These are phyloP conservation scores for Chloropsis hardwickii DNA, from an alignment of 2,113 vertebrate genomes.

Conservation along the genomic window DNA sequence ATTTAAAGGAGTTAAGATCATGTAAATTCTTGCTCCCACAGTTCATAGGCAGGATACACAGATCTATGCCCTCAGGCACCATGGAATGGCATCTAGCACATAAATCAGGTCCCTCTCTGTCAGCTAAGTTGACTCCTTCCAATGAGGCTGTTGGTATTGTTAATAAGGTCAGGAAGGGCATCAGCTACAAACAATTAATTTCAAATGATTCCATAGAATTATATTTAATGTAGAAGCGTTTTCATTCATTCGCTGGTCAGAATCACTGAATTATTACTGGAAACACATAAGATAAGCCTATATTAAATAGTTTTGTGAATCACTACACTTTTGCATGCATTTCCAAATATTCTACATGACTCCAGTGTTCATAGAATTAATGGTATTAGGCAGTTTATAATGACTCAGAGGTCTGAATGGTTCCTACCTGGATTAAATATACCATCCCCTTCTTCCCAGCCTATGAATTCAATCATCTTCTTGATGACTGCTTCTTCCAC, in stretches of 20 bases:
- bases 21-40: not conserved
- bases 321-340: not conserved
- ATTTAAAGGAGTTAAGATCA: not conserved
- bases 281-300: not conserved
- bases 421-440: constrained; percentile 87
- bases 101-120: not conserved
- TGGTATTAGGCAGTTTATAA: not conserved
- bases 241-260: not conserved
- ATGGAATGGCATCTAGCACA: not conserved
- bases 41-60: not conserved
- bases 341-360: not conserved
- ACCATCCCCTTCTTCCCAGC: constrained; percentile 86
- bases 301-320: not conserved
- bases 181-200: not conserved
- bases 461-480: constrained; percentile 85
- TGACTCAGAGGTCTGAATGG: not conserved
- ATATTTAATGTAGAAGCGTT: not conserved
- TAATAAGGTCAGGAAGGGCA: not conserved
- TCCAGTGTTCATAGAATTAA: not conserved
- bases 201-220: not conserved
- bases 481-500: constrained; percentile 84
- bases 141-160: not conserved
- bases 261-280: not conserved
- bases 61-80: not conserved
- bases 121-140: not conserved